These are phyloP conservation scores for Alsophila aescularia DNA, from an alignment of 2,888 invertebrate species.

Conservation along the genomic window DNA sequence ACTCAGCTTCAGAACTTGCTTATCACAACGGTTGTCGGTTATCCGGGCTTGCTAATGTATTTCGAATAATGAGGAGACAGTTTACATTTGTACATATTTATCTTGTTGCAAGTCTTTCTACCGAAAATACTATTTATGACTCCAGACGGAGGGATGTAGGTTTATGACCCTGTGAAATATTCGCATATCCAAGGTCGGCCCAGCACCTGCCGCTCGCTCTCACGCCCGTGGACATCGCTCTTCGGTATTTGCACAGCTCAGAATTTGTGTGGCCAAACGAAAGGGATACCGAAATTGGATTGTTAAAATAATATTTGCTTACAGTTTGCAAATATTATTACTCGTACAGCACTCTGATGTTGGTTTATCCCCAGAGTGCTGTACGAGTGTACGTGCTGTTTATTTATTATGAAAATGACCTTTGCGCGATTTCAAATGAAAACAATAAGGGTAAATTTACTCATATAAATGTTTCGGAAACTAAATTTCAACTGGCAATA, in stretches of 20 bases:
- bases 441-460: slow-evolving; percentile 1
- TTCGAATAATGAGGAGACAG: no score
- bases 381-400: no score
- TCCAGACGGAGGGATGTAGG: slow-evolving; percentile 50
- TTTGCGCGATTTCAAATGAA: slow-evolving; percentile 1
- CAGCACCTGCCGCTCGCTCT: slow-evolving; percentile 58
- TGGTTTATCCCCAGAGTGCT: slow-evolving; percentile 6
- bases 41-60: no score
- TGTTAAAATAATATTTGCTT: slow-evolving; percentile 34
- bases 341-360: slow-evolving; percentile 11
- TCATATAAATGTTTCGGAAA: not conserved
- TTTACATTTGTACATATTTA: not conserved
- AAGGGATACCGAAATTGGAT: slow-evolving; percentile 33
- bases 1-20: no score
- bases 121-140: slow-evolving; percentile 32
- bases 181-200: slow-evolving; percentile 67
- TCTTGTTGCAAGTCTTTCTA: not conserved
- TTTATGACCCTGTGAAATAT: slow-evolving; percentile 64
- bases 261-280: slow-evolving; percentile 25
- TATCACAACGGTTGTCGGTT: no score
- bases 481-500: not conserved
- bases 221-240: slow-evolving; percentile 28
- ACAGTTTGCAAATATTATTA: slow-evolving; percentile 17
- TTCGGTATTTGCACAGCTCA: slow-evolving; percentile 23
- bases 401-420: slow-evolving; percentile 11